phyloP scores from a whole-genome alignment of 1,140 invertebrate species.

The Drosophila santomea region DNA sequence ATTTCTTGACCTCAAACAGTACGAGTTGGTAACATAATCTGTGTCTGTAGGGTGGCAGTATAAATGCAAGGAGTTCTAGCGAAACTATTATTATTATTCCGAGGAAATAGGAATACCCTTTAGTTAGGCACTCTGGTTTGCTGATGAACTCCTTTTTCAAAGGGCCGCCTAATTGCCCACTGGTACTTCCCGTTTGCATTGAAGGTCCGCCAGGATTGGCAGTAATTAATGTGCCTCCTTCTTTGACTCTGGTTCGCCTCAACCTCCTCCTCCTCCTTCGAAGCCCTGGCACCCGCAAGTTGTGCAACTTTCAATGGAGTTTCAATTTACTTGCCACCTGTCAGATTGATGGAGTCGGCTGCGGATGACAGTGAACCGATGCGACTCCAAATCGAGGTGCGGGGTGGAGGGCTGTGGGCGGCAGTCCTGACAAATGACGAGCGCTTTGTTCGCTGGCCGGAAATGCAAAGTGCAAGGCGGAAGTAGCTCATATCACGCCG shows the following conservation, averaged over 20 bases:
- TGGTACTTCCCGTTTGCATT: neutral
- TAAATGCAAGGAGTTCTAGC: no score
- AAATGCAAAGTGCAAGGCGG: slow-evolving; percentile 75
- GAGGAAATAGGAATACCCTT: no score
- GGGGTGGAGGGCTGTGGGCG: no score
- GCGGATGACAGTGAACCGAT: slow-evolving; percentile 22
- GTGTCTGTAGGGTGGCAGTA: neutral
- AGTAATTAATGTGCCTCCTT: slow-evolving; percentile 32
- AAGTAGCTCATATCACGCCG: slow-evolving; percentile 67
- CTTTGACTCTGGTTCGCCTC: neutral
- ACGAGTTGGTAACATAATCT: neutral
- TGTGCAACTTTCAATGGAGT: slow-evolving; percentile 25
- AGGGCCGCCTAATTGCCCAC: neutral
- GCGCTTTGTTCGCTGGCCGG: slow-evolving; percentile 56
- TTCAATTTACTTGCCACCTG: slow-evolving; percentile 43
- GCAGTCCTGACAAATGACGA: slow-evolving; percentile 35
- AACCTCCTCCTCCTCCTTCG: neutral
- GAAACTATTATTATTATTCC: no score
- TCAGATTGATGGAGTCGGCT: slow-evolving; percentile 40
- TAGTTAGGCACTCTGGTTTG: no score
- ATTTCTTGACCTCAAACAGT: no score
- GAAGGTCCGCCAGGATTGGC: neutral
- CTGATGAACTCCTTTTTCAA: neutral
- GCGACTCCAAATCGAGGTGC: neutral
- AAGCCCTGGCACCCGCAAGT: neutral